A percentile compares a stretch with the other conserved stretches of the same genome.
Evolutionary conservation across 2,113 vertebrate species (phyloP).

Genomic region (Ellobius talpinus): DNA sequence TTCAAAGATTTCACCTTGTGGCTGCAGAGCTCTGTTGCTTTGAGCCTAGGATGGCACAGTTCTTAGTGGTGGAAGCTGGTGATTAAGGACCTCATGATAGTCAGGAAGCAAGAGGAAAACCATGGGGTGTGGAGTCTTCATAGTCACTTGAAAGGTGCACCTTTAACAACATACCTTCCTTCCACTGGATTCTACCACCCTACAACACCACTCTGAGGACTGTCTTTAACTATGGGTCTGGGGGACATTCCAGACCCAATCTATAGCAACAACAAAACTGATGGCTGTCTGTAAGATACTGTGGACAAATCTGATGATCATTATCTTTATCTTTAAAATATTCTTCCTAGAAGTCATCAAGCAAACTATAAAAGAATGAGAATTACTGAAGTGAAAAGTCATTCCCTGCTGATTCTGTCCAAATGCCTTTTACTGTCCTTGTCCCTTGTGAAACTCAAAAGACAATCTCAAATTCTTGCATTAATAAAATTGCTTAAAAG

Average conservation of each 20-base stretch:
- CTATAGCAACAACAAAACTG: background rate
- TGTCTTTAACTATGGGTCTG: background rate
- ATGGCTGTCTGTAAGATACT: background rate
- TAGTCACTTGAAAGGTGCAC: background rate
- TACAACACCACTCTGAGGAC: background rate
- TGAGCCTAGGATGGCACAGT: background rate
- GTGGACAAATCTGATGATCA: background rate
- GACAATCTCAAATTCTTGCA: background rate
- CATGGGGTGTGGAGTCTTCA: no score
- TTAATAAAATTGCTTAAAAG: background rate
- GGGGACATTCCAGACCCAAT: background rate
- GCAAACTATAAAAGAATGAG: background rate
- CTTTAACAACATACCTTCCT: background rate
- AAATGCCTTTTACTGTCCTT: background rate
- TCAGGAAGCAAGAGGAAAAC: background rate
- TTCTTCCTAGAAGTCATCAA: background rate
- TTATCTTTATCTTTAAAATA: background rate
- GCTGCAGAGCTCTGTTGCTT: background rate
- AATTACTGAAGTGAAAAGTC: background rate
- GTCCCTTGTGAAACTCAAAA: background rate
- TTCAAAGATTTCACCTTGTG: no score
- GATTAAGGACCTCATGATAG: background rate
- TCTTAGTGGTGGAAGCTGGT: background rate
- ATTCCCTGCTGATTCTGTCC: background rate
- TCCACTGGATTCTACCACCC: background rate